phyloP scores from a whole-genome alignment of 2,888 invertebrate genomes.

The Andrena praecox region DNA sequence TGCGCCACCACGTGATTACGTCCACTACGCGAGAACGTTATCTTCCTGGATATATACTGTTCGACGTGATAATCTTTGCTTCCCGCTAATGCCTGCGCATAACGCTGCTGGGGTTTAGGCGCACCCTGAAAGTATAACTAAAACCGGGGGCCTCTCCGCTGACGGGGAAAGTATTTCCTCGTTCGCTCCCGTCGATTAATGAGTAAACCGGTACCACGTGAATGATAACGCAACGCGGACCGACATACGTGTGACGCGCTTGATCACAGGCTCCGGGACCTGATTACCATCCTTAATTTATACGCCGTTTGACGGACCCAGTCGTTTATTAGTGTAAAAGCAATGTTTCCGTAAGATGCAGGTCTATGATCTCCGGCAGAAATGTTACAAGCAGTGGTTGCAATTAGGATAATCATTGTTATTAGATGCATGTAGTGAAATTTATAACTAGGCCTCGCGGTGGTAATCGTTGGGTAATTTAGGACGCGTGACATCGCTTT shows the following conservation, averaged over 20 bases:
- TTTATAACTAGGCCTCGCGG: too few relatives aligned
- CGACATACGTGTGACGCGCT: background rate
- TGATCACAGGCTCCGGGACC: background rate
- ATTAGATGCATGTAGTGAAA: background rate
- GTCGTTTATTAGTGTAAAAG: background rate
- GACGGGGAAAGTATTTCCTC: background rate
- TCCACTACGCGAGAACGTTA: slow-evolving; percentile 74
- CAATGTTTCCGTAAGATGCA: background rate
- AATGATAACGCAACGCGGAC: background rate
- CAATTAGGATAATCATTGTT: background rate
- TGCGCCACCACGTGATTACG: slow-evolving; percentile 79
- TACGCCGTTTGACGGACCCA: background rate
- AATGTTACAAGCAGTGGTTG: background rate
- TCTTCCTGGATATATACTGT: slow-evolving; percentile 63
- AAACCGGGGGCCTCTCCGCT: background rate
- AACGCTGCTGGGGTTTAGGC: background rate
- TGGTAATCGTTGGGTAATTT: too few relatives aligned
- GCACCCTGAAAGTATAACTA: background rate
- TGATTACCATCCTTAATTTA: background rate
- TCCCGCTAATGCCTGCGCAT: background rate
- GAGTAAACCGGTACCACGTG: background rate
- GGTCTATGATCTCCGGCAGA: too few relatives aligned
- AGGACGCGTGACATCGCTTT: background rate
- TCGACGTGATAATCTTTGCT: slow-evolving; percentile 52
- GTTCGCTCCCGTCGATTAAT: background rate